Evolutionary conservation across 23 tunicate genomes (phyloP), one percentile per base, ranked within the genome.

Genomic region (Phallusia fumigata): DNA sequence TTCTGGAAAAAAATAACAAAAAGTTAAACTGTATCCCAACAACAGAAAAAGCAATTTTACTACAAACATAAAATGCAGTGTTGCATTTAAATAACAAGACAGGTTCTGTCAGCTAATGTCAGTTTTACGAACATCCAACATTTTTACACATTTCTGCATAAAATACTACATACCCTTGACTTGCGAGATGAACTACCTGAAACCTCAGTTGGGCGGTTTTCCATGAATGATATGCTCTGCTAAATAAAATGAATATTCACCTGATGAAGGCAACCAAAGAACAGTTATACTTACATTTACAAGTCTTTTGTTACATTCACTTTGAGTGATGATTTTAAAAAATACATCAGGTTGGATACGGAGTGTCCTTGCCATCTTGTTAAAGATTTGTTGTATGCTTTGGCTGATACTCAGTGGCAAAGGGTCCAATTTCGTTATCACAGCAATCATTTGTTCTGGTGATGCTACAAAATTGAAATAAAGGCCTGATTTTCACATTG

Each of bases 381-480:
- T 28, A 75, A 81, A 76, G n/a, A 90, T 81, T 2, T 76, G 18
- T 35, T 82, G 74, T 81, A 90, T 80, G 50, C 65, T 77, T 26
- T 76, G 78, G 18, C 33, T 58, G 33, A 44, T 49, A 0, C 75
- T 32, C 47, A 86, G 49, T 33, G 84, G 83, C 35, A 90, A 65
- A 21, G 95, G 95, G 76, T 90, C 95, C 31, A 85, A 53, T 22
- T 78, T 53, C 5, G 89, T 72, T 31, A 90, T 81, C 32, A 90
- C 32, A 11, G 89, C 74, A 18, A 90, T 45, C 36, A 75, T 52
- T 32, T 80, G 81, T 1, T 85, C 86, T 33, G 84, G 76, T 11
- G 50, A 32, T 24, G 74, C 95, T 31, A 47, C 95, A 80, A 33
- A 52, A 80, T 36, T 18, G 31, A 35, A 16, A 33, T 16, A 82